Evolutionary conservation across 1,140 invertebrate genomes (phyloP).

Genomic region (Physella acuta): DNA sequence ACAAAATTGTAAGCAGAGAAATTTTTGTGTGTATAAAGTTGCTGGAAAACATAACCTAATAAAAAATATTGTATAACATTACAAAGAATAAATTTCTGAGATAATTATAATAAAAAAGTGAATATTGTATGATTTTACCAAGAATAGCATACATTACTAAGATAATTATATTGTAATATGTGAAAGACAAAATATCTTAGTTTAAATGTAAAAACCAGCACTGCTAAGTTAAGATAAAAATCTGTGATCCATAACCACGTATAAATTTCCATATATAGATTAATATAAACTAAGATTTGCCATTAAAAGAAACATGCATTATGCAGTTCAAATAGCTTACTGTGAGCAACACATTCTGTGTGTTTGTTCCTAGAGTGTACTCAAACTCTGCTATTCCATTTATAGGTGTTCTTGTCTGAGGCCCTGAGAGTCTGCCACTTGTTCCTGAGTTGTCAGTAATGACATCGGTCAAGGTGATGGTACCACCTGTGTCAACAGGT

Average conservation of each 20-base stretch:
- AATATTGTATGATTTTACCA: no score
- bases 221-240: not conserved
- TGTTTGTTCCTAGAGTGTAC: not conserved
- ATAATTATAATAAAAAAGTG: no score
- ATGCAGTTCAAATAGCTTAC: no score
- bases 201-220: not conserved
- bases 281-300: no score
- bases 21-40: not conserved
- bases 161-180: no score
- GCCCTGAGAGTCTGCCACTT: not conserved
- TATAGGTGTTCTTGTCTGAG: constrained; percentile 29
- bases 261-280: no score
- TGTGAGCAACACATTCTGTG: constrained; percentile 17
- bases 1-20: no score
- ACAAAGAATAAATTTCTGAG: no score
- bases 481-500: constrained; percentile 30
- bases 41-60: not conserved
- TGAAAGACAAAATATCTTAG: not conserved
- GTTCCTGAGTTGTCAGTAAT: constrained; percentile 3
- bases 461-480: constrained; percentile 22
- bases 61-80: not conserved
- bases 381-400: constrained; percentile 46
- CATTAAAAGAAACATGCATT: not conserved
- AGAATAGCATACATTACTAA: no score
- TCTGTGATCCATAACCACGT: no score